phyloP scores from a whole-genome alignment of 2,888 invertebrate species.

The Frankliniella fusca region DNA sequence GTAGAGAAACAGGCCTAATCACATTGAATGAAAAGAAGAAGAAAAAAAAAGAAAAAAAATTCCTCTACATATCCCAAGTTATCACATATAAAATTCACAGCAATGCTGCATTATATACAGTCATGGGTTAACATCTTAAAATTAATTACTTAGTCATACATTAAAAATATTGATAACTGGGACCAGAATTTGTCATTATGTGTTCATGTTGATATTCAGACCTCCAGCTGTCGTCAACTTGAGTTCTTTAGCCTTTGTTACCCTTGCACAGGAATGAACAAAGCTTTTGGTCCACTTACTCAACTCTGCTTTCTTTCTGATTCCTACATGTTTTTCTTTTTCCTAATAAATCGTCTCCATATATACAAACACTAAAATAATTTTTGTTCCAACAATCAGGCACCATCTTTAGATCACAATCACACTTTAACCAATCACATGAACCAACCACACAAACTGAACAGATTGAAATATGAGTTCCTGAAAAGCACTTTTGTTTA shows the following conservation, averaged over 20 bases:
- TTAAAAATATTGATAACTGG: conserved; percentile 25
- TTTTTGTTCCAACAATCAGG: conserved; percentile 26
- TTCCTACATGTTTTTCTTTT: neutral
- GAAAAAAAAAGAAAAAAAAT: too few relatives aligned
- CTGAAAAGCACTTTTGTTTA: neutral
- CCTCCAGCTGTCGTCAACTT: neutral
- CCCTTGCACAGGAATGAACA: neutral
- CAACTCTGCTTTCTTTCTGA: conserved; percentile 9
- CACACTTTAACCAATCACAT: conserved; percentile 18
- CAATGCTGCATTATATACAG: conserved; percentile 25
- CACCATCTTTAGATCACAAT: conserved; percentile 25
- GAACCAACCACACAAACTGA: conserved; percentile 18
- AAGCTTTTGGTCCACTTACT: neutral
- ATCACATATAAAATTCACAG: conserved; percentile 23
- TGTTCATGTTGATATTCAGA: neutral
- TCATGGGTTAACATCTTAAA: conserved; percentile 26
- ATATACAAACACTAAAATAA: conserved; percentile 18
- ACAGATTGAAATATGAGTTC: neutral
- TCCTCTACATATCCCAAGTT: conserved; percentile 23
- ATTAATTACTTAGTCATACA: neutral
- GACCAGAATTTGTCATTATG: conserved; percentile 11
- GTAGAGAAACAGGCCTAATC: conserved; percentile 22
- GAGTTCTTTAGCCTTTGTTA: neutral
- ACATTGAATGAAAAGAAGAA: neutral
- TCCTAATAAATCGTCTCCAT: neutral